Percentiles rank a stretch among this genome's conserved stretches.
Evolutionary conservation across 2,888 invertebrate genomes (phyloP).

Genomic region (Tachina fera): DNA sequence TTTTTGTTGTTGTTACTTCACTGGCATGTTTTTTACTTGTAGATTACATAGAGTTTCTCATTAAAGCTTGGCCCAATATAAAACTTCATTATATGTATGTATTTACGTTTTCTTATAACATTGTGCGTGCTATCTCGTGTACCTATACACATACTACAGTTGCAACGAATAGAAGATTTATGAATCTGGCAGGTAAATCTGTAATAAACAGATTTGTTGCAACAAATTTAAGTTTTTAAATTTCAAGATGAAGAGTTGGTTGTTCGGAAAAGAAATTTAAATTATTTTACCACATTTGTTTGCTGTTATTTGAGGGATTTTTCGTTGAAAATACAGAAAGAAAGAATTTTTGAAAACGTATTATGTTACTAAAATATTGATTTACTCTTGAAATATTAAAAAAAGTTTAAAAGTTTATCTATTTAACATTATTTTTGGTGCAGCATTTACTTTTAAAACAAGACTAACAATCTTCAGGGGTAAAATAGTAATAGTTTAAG

Average conservation of each 20-base stretch:
- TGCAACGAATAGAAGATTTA: not conserved
- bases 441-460: no score
- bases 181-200: not conserved
- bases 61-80: slow-evolving; percentile 44
- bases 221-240: slow-evolving; percentile 47
- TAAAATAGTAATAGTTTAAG: no score
- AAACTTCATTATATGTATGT: slow-evolving; percentile 15
- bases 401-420: no score
- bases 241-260: slow-evolving; percentile 21
- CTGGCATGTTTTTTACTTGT: not conserved
- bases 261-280: no score
- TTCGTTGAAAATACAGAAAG: no score
- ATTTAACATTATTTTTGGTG: no score
- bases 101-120: not conserved
- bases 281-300: no score
- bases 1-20: not conserved
- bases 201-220: slow-evolving; percentile 21
- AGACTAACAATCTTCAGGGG: no score
- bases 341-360: no score
- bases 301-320: no score
- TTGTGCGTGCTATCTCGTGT: not conserved
- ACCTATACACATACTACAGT: not conserved
- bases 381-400: no score
- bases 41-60: slow-evolving; percentile 40
- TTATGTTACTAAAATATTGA: no score